These are phyloP conservation scores for Agelas oroides DNA, from an alignment of 37 sponge, comb jelly and placozoan species.

Conservation along the genomic window DNA sequence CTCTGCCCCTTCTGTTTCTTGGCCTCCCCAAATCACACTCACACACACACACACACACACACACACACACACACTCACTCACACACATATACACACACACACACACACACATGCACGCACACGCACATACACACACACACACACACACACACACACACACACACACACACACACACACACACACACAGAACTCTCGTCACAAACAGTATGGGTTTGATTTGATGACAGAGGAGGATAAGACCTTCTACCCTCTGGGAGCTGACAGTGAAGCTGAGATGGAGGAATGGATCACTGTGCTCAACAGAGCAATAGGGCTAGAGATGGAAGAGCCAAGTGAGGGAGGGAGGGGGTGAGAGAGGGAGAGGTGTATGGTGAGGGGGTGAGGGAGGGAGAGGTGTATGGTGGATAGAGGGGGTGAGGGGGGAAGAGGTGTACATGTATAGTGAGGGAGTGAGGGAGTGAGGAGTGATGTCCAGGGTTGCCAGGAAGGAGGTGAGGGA, in stretches of 20 bases:
- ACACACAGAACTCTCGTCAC: constrained; percentile 47
- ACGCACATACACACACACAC: constrained; percentile 44
- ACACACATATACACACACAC: too few species aligned
- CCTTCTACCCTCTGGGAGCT: constrained; percentile 67
- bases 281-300: constrained; percentile 69
- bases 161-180: background rate
- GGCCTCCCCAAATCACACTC: too few species aligned
- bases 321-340: constrained; percentile 32
- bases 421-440: too few species aligned
- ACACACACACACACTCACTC: too few species aligned
- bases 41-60: too few species aligned
- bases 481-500: too few species aligned
- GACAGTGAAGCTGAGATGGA: constrained; percentile 74
- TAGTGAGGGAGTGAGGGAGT: background rate
- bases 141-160: constrained; percentile 24
- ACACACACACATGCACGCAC: constrained; percentile 9
- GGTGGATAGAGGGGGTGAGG: too few species aligned
- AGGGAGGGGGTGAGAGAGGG: constrained; percentile 29
- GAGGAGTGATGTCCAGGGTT: too few species aligned
- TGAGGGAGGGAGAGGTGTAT: background rate
- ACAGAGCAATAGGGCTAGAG: constrained; percentile 59
- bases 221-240: constrained; percentile 61
- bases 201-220: constrained; percentile 70
- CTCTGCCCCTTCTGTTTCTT: too few species aligned
- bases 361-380: background rate